phyloP scores from a whole-genome alignment of 1,140 invertebrate species.

The Drosophila parvula region DNA sequence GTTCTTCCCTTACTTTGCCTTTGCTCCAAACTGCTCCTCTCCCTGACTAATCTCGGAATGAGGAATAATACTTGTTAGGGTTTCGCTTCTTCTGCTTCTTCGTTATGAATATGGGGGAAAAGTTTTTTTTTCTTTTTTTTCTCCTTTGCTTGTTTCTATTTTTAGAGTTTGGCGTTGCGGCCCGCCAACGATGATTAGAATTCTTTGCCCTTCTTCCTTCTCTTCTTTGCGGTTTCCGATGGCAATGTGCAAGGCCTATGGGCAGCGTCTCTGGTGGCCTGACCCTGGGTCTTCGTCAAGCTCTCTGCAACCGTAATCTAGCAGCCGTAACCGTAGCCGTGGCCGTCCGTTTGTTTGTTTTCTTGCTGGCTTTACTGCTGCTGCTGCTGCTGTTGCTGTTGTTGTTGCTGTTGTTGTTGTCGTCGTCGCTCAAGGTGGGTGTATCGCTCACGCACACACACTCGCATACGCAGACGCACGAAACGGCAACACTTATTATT shows the following conservation, averaged over 20 bases:
- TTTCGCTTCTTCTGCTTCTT: slow-evolving; percentile 10
- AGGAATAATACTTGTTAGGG: slow-evolving; percentile 40
- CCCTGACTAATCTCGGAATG: slow-evolving; percentile 28
- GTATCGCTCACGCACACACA: slow-evolving; percentile 32
- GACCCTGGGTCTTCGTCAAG: slow-evolving; percentile 35
- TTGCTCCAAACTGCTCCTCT: background rate
- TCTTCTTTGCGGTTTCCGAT: background rate
- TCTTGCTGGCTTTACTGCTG: slow-evolving; percentile 10
- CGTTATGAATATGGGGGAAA: slow-evolving; percentile 26
- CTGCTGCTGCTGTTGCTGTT: slow-evolving; percentile 8
- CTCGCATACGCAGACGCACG: slow-evolving; percentile 6
- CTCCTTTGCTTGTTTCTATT: slow-evolving; percentile 49
- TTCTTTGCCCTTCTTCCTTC: slow-evolving; percentile 2
- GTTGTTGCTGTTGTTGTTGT: slow-evolving; percentile 4
- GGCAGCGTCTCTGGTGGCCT: slow-evolving; percentile 6
- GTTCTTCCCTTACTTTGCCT: background rate
- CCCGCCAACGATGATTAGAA: slow-evolving; percentile 17
- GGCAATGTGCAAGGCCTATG: slow-evolving; percentile 3
- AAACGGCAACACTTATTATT: slow-evolving; percentile 31
- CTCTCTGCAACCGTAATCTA: slow-evolving; percentile 9
- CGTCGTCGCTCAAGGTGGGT: slow-evolving; percentile 40
- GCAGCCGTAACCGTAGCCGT: slow-evolving; percentile 27
- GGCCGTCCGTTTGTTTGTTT: slow-evolving; percentile 47
- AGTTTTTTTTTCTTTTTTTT: background rate
- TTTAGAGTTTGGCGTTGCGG: slow-evolving; percentile 61